Base-by-base conservation (phyloP, 1,140 invertebrate genomes). In the Eubasilissa regina region DNA sequence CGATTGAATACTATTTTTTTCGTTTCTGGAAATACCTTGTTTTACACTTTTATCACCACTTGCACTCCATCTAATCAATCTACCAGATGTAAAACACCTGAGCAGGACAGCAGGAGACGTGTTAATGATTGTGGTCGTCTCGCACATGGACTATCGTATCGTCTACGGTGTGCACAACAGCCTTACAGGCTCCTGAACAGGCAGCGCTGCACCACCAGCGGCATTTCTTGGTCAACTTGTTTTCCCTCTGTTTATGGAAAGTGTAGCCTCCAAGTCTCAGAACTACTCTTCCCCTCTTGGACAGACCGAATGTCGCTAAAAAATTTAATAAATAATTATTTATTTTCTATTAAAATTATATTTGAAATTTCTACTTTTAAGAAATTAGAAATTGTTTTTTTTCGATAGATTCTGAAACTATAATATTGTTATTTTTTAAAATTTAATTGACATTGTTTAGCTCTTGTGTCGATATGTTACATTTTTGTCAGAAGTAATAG, bases 151-250 rank as follows among this genome's bases (percentile, higher is more conserved):
- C 13, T 1, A 56, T 56, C 7, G n/a, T 56, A 7, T 56, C 17
- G n/a, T 56, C 53, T 1, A 56, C 17, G 7, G 53, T 56, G 17
- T 17, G 17, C 7, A 56, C 17, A 13, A 56, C 53, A 15, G 53
- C 53, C n/a, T 17, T 56, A n/a, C 53, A 56, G 17, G n/a, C 17
- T 8, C n/a, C 1, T 4, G 11, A 56, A n/a, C 53, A 17, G n/a
- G 53, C 53, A n/a, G n/a, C 8, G n/a, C 7, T 8, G 17, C 53
- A 56, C n/a, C 7, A 56, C 53, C 53, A 56, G 1, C 53, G n/a
- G 53, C 53, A n/a, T 15, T 56, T 56, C n/a, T 56, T 56, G 53
- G 53, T 56, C n/a, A 56, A 1, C 53, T 56, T 6, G n/a, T 56
- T 56, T 56, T n/a, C 53, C n/a, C n/a, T 56, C n/a, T 56, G 53